Percentiles rank a stretch among this genome's conserved stretches.
Evolutionary conservation across 2,888 invertebrate genomes (phyloP).

Genomic region (Tenthredo livida): DNA sequence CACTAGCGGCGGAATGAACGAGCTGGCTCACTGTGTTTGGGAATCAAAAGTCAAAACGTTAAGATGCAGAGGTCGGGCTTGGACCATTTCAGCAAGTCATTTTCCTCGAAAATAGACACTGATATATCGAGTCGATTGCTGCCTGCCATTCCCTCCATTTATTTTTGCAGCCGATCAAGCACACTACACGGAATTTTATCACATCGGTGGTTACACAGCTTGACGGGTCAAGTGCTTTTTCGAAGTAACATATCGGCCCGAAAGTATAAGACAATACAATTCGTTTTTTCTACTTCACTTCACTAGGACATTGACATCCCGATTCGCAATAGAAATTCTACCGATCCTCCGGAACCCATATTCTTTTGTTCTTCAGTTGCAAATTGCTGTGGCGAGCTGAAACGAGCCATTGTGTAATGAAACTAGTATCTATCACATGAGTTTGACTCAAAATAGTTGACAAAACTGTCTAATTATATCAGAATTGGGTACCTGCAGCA

Average conservation of each 20-base stretch:
- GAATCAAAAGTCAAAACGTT: slow-evolving; percentile 8
- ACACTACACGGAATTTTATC: not conserved
- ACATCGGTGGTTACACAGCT: not conserved
- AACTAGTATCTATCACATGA: not conserved
- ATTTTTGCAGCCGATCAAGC: not conserved
- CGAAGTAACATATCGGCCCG: not conserved
- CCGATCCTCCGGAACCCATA: no score
- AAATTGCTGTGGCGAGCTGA: no score
- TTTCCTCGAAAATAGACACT: not conserved
- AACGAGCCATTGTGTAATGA: no score
- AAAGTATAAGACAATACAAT: not conserved
- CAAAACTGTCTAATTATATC: not conserved
- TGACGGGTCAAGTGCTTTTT: not conserved
- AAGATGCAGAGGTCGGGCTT: not conserved
- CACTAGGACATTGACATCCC: no score
- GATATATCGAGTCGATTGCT: slow-evolving; percentile 14
- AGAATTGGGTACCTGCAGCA: not conserved
- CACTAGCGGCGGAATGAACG: slow-evolving; percentile 13
- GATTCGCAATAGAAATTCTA: no score
- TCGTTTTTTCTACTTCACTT: not conserved
- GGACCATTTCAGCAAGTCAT: slow-evolving; percentile 18
- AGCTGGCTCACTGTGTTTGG: not conserved
- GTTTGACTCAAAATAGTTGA: not conserved
- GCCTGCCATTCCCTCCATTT: not conserved
- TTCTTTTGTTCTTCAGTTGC: no score